Conservation (phyloP, 2,113 vertebrate genomes). For the Poecilia latipinna region DNA sequence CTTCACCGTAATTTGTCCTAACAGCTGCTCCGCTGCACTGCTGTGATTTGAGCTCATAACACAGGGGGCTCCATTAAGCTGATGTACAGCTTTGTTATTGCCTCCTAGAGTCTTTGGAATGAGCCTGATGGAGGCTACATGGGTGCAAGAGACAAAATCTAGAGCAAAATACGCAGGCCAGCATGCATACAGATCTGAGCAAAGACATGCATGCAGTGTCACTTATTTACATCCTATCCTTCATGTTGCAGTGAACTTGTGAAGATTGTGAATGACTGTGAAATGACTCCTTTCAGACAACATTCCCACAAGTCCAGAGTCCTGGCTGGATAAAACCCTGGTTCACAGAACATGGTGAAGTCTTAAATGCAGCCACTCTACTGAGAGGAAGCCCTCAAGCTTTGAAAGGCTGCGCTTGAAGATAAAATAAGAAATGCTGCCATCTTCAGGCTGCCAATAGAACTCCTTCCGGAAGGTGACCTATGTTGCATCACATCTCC, state of each 20-base stretch:
- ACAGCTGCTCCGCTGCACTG: conserved; percentile 15
- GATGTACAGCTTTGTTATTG: conserved; percentile 27
- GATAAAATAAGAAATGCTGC: conserved; percentile 48
- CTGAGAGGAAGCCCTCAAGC: neutral
- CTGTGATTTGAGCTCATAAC: conserved; percentile 14
- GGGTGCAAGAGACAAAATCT: conserved; percentile 2
- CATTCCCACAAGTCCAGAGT: neutral
- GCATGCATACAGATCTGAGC: neutral
- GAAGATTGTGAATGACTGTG: conserved; percentile 17
- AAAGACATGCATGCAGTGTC: conserved; percentile 9
- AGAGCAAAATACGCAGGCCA: neutral
- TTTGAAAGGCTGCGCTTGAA: neutral
- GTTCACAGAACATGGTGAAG: neutral
- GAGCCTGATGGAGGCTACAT: conserved; percentile 13
- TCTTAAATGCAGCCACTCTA: neutral
- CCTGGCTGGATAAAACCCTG: neutral
- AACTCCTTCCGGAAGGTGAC: neutral
- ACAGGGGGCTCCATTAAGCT: conserved; percentile 22
- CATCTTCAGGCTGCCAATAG: conserved; percentile 38
- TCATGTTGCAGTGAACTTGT: conserved; percentile 15
- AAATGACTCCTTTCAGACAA: conserved; percentile 25
- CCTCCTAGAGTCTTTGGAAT: conserved; percentile 28
- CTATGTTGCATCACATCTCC: too few species aligned
- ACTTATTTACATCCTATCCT: conserved; percentile 9
- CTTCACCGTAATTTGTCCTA: conserved; percentile 13